Percentiles rank a stretch among this genome's conserved stretches.
phyloP scores from a whole-genome alignment of 2,888 invertebrate genomes.

The Drosophila dives region DNA sequence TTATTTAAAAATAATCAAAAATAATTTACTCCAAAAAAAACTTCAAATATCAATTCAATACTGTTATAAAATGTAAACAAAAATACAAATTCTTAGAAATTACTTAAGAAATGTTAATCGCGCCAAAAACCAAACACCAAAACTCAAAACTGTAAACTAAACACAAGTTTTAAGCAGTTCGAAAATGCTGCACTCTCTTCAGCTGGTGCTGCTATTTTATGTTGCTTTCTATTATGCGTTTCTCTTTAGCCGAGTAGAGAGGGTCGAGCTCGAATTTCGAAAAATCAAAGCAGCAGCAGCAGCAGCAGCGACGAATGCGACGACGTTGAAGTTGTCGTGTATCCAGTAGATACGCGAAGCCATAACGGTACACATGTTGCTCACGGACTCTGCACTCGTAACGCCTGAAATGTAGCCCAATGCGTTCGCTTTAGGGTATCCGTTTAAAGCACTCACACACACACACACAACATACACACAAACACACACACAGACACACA shows the following conservation, averaged over 20 bases:
- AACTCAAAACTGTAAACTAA: constrained; percentile 10
- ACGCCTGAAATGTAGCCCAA: constrained; percentile 67
- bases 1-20: background rate
- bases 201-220: background rate
- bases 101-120: background rate
- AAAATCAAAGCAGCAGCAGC: constrained; percentile 62
- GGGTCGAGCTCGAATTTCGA: constrained; percentile 37
- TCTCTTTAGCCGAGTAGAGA: constrained; percentile 17
- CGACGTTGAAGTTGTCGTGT: constrained; percentile 38
- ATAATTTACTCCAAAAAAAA: background rate
- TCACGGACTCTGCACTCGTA: constrained; percentile 71
- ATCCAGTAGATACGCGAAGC: constrained; percentile 80
- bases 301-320: constrained; percentile 38
- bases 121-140: background rate
- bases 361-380: constrained; percentile 81
- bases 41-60: background rate
- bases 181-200: constrained; percentile 17
- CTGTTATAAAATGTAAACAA: background rate
- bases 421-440: constrained; percentile 72
- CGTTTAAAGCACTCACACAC: constrained; percentile 62
- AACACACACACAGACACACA: constrained; percentile 12
- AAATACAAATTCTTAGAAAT: background rate
- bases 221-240: constrained; percentile 9
- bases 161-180: constrained; percentile 17
- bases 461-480: constrained; percentile 19